Evolutionary conservation across 2,888 invertebrate species (phyloP).

Genomic region (Drosophila putrida): DNA sequence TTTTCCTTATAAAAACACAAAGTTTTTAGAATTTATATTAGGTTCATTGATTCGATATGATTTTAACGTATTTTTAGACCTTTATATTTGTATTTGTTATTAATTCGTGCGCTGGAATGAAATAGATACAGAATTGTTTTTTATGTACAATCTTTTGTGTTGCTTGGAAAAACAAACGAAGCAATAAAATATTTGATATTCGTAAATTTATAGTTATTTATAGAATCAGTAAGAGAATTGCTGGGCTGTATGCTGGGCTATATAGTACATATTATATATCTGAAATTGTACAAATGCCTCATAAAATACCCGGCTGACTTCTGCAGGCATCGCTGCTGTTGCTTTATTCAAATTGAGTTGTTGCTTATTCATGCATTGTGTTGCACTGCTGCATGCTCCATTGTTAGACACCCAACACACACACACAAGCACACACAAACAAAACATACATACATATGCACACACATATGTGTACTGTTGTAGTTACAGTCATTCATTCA

Average conservation of each 20-base stretch:
- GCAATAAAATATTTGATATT: slow-evolving; percentile 21
- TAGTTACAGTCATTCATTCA: slow-evolving; percentile 52
- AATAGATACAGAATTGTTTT: slow-evolving; percentile 12
- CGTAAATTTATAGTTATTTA: slow-evolving; percentile 31
- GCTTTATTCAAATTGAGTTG: slow-evolving; percentile 77
- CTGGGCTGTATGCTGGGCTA: slow-evolving; percentile 5
- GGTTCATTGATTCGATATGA: background rate
- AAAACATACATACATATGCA: background rate
- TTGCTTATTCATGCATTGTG: slow-evolving; percentile 79
- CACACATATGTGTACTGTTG: slow-evolving; percentile 8
- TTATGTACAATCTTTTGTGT: slow-evolving; percentile 14
- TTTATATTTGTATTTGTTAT: slow-evolving; percentile 10
- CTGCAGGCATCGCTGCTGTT: slow-evolving; percentile 48
- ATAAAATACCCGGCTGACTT: slow-evolving; percentile 41
- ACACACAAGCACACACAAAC: slow-evolving; percentile 14
- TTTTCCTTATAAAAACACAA: too few relatives aligned
- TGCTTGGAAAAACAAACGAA: slow-evolving; percentile 10
- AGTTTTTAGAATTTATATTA: too few relatives aligned
- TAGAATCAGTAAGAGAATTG: slow-evolving; percentile 6
- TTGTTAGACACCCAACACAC: slow-evolving; percentile 59
- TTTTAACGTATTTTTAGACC: background rate
- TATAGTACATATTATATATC: background rate
- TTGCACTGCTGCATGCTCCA: slow-evolving; percentile 64
- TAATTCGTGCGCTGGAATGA: background rate
- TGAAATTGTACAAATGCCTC: slow-evolving; percentile 27